A percentile compares a stretch with the other conserved stretches of the same genome.
These are phyloP conservation scores for Ageneiosus marmoratus DNA, from an alignment of 2,113 vertebrate genomes.

Conservation along the genomic window DNA sequence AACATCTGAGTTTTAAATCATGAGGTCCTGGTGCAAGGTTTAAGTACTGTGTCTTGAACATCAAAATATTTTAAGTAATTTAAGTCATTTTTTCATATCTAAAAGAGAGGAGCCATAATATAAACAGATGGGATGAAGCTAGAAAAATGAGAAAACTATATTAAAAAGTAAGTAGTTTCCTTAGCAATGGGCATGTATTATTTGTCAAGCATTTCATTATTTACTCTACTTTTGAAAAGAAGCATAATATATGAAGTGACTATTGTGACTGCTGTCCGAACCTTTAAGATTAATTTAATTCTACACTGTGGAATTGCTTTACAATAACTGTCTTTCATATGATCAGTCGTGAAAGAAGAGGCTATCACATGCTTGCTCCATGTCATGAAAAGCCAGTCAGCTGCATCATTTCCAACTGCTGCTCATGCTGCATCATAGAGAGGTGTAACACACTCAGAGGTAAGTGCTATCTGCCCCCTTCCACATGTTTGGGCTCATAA, in stretches of 20 bases:
- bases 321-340: not conserved
- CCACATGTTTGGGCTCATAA: no score
- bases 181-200: not conserved
- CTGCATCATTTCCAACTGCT: not conserved
- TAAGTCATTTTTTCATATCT: not conserved
- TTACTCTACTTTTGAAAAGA: not conserved
- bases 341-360: not conserved
- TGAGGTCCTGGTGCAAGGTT: not conserved
- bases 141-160: not conserved
- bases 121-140: not conserved
- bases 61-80: not conserved
- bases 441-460: not conserved
- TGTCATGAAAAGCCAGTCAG: not conserved
- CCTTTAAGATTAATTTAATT: not conserved
- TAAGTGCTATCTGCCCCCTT: not conserved
- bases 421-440: not conserved
- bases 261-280: not conserved
- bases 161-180: not conserved
- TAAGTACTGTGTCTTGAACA: not conserved
- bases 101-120: not conserved
- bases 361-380: not conserved
- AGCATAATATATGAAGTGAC: not conserved
- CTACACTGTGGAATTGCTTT: not conserved
- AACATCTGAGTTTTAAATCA: not conserved
- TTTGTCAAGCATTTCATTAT: not conserved